Evolutionary conservation across 1,140 invertebrate species (phyloP).

Genomic region (Drosophila littoralis): DNA sequence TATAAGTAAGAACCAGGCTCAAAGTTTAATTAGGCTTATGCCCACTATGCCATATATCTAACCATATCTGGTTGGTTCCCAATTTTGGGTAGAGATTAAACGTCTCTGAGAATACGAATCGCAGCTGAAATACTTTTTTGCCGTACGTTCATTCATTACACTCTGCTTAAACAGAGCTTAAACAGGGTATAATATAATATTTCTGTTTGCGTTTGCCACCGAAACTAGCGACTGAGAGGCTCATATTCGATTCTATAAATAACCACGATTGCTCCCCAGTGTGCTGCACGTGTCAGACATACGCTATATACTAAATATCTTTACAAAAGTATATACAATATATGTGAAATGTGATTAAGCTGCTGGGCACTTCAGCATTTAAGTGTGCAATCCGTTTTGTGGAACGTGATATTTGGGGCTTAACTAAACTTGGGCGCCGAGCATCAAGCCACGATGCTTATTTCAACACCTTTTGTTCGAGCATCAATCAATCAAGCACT

Average conservation of each 20-base stretch:
- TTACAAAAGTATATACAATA: background rate
- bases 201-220: background rate
- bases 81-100: too few species aligned
- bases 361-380: background rate
- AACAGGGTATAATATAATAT: background rate
- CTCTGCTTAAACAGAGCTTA: background rate
- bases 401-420: constrained; percentile 28
- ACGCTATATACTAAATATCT: background rate
- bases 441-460: constrained; percentile 1
- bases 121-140: background rate
- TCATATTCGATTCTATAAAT: constrained; percentile 25
- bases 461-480: constrained; percentile 25
- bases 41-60: too few species aligned
- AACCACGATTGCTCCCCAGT: constrained; percentile 10
- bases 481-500: constrained; percentile 36
- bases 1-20: too few species aligned
- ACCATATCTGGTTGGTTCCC: too few species aligned
- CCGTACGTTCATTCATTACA: background rate
- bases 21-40: too few species aligned
- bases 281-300: background rate
- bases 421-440: constrained; percentile 5
- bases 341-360: constrained; percentile 6
- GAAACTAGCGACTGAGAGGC: background rate
- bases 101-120: too few species aligned
- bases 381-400: constrained; percentile 3